Evolutionary conservation across 2,888 invertebrate species (phyloP).

Genomic region (Eristalis intricaria): DNA sequence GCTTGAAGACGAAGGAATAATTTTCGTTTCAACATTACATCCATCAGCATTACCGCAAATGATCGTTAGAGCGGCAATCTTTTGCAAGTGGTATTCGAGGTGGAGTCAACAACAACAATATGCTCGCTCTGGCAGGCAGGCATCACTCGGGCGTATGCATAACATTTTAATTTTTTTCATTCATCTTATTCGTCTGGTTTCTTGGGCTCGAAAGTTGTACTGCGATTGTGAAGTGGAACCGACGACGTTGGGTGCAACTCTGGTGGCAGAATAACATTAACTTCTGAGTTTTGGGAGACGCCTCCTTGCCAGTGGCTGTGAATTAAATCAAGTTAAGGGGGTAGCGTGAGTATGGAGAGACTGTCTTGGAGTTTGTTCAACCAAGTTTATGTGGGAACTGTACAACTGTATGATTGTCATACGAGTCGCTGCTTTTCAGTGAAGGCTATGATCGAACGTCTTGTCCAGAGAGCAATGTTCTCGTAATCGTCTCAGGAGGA

Average conservation of each 20-base stretch:
- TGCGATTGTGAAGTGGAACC: not conserved
- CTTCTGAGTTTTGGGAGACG: no score
- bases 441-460: no score
- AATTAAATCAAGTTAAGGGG: no score
- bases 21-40: constrained; percentile 50
- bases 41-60: constrained; percentile 56
- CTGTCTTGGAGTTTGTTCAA: no score
- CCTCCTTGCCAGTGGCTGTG: no score
- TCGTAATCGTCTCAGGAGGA: no score
- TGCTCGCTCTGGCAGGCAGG: constrained; percentile 48
- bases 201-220: constrained; percentile 12
- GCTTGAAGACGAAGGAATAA: constrained; percentile 31
- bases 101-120: constrained; percentile 55
- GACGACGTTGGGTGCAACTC: not conserved
- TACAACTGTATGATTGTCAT: no score
- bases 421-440: no score
- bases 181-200: not conserved
- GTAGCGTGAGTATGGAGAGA: no score
- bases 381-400: no score
- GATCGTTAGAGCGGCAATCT: constrained; percentile 49
- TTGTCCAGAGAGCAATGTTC: no score
- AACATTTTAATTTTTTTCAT: constrained; percentile 27
- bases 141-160: constrained; percentile 61
- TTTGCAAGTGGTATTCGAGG: constrained; percentile 2
- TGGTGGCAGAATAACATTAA: not conserved